Evolutionary conservation across 2,113 vertebrate species (phyloP).

Genomic region (Proteles cristata): DNA sequence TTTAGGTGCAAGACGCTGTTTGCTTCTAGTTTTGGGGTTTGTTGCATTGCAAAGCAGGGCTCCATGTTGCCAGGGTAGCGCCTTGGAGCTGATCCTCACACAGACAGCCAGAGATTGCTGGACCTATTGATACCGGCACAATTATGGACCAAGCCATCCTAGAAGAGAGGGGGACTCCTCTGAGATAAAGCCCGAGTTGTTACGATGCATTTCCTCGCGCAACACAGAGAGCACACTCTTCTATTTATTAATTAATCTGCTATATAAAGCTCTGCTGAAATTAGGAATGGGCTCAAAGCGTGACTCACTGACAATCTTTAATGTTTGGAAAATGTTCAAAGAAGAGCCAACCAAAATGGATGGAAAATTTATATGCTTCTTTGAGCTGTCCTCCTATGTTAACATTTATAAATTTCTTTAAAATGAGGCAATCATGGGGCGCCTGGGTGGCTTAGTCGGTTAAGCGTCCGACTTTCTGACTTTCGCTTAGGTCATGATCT

Average conservation of each 20-base stretch:
- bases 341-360: constrained; percentile 45
- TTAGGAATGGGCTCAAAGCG: constrained; percentile 44
- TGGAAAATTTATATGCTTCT: not conserved
- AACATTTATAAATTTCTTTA: not conserved
- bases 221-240: not conserved
- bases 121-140: not conserved
- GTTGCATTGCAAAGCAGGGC: not conserved
- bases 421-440: constrained; percentile 5
- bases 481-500: no score
- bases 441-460: no score
- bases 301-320: constrained; percentile 58
- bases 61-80: not conserved
- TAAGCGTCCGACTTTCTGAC: no score
- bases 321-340: constrained; percentile 66
- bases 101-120: not conserved
- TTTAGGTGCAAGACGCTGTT: not conserved
- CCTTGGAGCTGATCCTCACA: not conserved
- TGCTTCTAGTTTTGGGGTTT: not conserved
- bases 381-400: constrained; percentile 13
- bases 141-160: not conserved
- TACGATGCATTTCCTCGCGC: not conserved
- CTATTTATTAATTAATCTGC: constrained; percentile 36
- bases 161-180: not conserved
- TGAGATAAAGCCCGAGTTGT: not conserved
- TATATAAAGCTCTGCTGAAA: constrained; percentile 52